phyloP scores from a whole-genome alignment of 2,797 vertebrate species.

The Sarcoramphus papa region DNA sequence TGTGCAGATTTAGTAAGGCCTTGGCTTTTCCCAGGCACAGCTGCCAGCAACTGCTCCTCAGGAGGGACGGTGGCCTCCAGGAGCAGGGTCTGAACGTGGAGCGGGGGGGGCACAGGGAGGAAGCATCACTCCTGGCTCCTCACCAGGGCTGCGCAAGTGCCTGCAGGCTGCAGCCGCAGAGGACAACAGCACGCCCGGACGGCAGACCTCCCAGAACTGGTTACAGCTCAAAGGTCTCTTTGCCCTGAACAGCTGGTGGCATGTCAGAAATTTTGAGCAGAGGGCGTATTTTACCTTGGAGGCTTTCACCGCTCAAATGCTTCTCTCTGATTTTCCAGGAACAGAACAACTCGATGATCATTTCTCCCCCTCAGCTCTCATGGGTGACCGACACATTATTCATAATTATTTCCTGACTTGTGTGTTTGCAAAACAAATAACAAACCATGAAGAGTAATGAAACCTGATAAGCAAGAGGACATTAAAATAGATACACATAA shows the following conservation, averaged over 20 bases:
- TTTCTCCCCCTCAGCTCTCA: background rate
- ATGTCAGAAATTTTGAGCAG: background rate
- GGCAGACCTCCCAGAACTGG: background rate
- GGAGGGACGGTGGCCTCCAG: background rate
- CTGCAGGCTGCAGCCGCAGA: background rate
- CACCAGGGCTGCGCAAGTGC: background rate
- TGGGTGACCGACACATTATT: background rate
- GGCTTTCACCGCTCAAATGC: background rate
- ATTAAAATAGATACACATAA: background rate
- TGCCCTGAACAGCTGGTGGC: background rate
- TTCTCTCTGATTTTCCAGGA: background rate
- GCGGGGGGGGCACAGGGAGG: too few species aligned
- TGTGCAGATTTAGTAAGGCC: background rate
- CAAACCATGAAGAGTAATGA: background rate
- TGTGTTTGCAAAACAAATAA: background rate
- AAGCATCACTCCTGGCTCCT: background rate
- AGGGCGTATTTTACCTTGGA: background rate
- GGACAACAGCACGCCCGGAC: fast-evolving
- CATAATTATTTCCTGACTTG: background rate
- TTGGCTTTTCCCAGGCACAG: background rate
- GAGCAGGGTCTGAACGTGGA: fast-evolving
- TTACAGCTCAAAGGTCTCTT: background rate
- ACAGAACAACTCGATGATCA: background rate
- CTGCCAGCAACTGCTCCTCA: background rate
- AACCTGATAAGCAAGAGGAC: background rate